A percentile compares a stretch with the other conserved stretches of the same genome.
Conservation (phyloP, 2,888 invertebrate species). For the Hirtodrosophila cameraria region DNA sequence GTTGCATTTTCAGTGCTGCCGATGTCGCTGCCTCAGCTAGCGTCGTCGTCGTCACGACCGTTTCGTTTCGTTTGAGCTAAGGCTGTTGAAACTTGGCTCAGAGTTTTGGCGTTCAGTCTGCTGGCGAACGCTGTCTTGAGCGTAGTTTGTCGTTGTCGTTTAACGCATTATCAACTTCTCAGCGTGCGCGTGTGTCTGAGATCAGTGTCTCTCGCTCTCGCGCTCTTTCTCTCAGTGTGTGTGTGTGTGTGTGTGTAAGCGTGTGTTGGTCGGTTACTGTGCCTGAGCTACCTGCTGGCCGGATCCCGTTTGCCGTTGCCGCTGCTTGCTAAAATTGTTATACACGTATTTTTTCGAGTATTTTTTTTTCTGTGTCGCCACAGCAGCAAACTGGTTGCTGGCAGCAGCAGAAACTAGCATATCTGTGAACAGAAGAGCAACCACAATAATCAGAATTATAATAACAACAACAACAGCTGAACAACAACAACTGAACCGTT, state of each 20-base stretch:
- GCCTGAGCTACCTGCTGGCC: conserved; percentile 60
- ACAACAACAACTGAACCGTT: conserved; percentile 39
- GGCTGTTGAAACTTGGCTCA: conserved; percentile 64
- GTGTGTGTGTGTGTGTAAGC: conserved; percentile 14
- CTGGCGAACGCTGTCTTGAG: conserved; percentile 71
- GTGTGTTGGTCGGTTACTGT: conserved; percentile 49
- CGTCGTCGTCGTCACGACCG: conserved; percentile 16
- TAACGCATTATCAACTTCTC: conserved; percentile 50
- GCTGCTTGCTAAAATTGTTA: conserved; percentile 59
- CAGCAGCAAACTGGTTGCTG: conserved; percentile 67
- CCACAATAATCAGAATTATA: conserved; percentile 13
- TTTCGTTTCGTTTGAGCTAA: conserved; percentile 48
- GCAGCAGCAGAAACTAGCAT: conserved; percentile 43
- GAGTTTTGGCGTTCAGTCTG: conserved; percentile 59
- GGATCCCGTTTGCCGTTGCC: conserved; percentile 49
- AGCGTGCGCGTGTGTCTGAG: conserved; percentile 36
- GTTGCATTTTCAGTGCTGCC: conserved; percentile 46
- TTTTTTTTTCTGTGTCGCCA: conserved; percentile 67
- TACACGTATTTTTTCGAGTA: conserved; percentile 58
- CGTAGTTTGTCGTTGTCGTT: conserved; percentile 50
- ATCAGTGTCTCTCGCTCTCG: too few relatives aligned
- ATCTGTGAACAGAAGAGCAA: conserved; percentile 49
- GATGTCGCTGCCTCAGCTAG: conserved; percentile 27
- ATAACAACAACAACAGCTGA: conserved; percentile 19
- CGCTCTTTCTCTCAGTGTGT: too few relatives aligned